Conservation (phyloP, 2,888 invertebrate genomes). For the Matsumyia berberina region DNA sequence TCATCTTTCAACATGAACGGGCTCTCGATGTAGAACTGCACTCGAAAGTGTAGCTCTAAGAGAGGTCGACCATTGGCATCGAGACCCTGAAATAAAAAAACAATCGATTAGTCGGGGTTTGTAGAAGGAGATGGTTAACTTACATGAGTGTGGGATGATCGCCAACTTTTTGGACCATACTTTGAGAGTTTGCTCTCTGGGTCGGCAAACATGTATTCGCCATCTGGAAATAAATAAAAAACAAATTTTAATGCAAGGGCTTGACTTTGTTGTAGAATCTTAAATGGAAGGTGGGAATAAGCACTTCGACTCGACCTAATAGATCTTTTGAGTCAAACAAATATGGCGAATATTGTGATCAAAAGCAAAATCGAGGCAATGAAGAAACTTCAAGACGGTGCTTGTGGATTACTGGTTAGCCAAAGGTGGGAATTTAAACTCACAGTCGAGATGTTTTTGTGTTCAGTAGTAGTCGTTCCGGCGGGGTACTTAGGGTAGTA, state of each 20-base stretch:
- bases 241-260: not conserved
- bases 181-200: constrained; percentile 97
- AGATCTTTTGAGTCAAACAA: too few relatives aligned
- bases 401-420: too few relatives aligned
- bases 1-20: constrained; percentile 95
- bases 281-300: too few relatives aligned
- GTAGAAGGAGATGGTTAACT: constrained; percentile 83
- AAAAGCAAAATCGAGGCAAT: too few relatives aligned
- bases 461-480: too few relatives aligned
- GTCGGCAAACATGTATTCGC: constrained; percentile 97
- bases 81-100: constrained; percentile 88
- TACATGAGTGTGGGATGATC: constrained; percentile 95
- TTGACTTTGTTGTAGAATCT: not conserved
- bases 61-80: constrained; percentile 96
- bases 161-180: constrained; percentile 98
- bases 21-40: constrained; percentile 97
- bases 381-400: too few relatives aligned
- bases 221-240: constrained; percentile 88
- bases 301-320: too few relatives aligned
- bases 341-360: too few relatives aligned
- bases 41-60: constrained; percentile 94
- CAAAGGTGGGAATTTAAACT: too few relatives aligned
- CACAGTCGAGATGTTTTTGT: too few relatives aligned
- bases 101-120: not conserved
- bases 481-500: too few relatives aligned